A percentile compares a stretch with the other conserved stretches of the same genome.
These are phyloP conservation scores for Erebia epiphron DNA, from an alignment of 2,888 invertebrate species.

Conservation along the genomic window DNA sequence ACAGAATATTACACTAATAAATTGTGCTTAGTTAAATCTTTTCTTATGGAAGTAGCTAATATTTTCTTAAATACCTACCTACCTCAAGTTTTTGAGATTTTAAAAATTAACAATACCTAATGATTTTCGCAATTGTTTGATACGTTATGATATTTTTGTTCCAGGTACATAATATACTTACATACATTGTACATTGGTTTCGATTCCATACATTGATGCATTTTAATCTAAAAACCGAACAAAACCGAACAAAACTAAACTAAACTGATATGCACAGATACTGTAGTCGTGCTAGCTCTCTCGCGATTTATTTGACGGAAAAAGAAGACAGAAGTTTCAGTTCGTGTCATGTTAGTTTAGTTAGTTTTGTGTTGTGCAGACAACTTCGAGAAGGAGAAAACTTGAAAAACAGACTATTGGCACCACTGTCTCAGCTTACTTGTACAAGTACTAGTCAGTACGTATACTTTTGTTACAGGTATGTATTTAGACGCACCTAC, in stretches of 20 bases:
- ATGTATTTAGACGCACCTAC: no score
- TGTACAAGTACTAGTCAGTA: background rate
- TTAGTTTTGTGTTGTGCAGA: background rate
- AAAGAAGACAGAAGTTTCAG: background rate
- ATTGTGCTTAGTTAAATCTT: no score
- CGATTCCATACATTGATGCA: no score
- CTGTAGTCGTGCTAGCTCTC: background rate
- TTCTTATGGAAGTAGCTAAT: no score
- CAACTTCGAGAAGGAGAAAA: background rate
- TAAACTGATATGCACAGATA: background rate
- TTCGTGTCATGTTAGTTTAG: slow-evolving; percentile 1
- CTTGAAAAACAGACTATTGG: no score
- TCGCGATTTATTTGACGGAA: background rate
- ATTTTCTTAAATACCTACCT: no score
- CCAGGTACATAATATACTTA: background rate
- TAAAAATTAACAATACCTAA: no score
- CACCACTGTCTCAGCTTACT: background rate
- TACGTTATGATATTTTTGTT: background rate
- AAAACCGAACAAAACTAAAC: background rate
- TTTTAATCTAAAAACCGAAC: no score
- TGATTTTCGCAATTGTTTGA: no score
- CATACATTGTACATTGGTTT: no score
- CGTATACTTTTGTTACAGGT: no score
- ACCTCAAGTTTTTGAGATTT: no score
- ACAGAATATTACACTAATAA: background rate